A percentile compares a stretch with the other conserved stretches of the same genome.
Evolutionary conservation across 23 tunicate species (phyloP).

Genomic region (Ascidia mentula): DNA sequence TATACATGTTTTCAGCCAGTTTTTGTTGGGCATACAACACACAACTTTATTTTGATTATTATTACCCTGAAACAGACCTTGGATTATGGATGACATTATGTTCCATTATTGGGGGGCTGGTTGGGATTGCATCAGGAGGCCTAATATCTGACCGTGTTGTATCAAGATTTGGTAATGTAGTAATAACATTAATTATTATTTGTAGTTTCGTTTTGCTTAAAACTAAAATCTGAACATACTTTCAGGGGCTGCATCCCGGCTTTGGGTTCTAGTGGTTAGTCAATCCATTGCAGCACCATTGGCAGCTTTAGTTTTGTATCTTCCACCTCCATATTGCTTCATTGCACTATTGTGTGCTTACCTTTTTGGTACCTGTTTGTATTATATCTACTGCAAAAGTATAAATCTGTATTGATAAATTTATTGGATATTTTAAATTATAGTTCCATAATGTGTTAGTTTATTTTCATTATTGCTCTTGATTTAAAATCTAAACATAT

Average conservation of each 20-base stretch:
- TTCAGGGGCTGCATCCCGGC: conserved; percentile 56
- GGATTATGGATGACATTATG: conserved; percentile 73
- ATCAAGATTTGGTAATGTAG: conserved; percentile 46
- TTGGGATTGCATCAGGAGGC: conserved; percentile 91
- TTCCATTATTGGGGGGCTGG: conserved; percentile 77
- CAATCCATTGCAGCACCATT: conserved; percentile 82
- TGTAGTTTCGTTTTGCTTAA: background rate
- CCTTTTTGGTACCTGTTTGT: conserved; percentile 77
- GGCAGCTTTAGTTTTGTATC: conserved; percentile 71
- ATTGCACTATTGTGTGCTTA: conserved; percentile 64
- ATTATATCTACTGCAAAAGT: no score
- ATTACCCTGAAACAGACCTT: conserved; percentile 59
- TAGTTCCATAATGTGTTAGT: no score
- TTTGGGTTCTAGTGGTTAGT: conserved; percentile 80
- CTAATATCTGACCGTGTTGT: conserved; percentile 77
- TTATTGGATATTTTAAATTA: no score
- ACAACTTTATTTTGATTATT: conserved; percentile 66
- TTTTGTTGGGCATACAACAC: conserved; percentile 97
- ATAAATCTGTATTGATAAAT: no score
- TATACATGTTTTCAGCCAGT: conserved; percentile 51
- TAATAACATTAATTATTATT: no score
- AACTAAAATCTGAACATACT: background rate
- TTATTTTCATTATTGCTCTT: no score
- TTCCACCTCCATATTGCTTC: conserved; percentile 87
- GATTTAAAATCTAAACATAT: no score